These are phyloP conservation scores for Macaria notata DNA, from an alignment of 2,888 invertebrate species.

Conservation along the genomic window DNA sequence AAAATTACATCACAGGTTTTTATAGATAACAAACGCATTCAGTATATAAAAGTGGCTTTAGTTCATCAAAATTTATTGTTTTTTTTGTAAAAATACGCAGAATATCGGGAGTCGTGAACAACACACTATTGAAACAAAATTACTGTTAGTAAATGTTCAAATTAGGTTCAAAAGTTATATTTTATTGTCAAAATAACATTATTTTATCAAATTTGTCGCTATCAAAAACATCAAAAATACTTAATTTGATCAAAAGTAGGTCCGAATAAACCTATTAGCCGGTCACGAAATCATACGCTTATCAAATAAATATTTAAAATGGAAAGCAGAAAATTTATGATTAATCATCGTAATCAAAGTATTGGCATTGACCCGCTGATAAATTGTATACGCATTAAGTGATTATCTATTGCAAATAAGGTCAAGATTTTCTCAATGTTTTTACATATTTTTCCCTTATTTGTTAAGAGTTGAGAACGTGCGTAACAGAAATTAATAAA, in stretches of 20 bases:
- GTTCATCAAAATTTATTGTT: too few species aligned
- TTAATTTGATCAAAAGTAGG: slow-evolving; percentile 9
- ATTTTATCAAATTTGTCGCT: too few species aligned
- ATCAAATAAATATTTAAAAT: slow-evolving; percentile 27
- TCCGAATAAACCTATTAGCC: slow-evolving; percentile 5
- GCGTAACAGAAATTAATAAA: slow-evolving; percentile 5
- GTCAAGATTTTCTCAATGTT: slow-evolving; percentile 22
- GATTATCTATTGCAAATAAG: slow-evolving; percentile 22
- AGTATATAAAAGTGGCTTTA: too few species aligned
- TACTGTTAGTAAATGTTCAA: too few species aligned
- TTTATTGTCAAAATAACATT: too few species aligned
- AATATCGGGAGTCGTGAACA: too few species aligned
- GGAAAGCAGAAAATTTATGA: slow-evolving; percentile 30
- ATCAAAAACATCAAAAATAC: too few species aligned
- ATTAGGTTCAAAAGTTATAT: too few species aligned
- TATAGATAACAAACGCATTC: too few species aligned
- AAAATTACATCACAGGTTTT: too few species aligned
- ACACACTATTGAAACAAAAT: too few species aligned
- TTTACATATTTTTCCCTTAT: slow-evolving; percentile 6
- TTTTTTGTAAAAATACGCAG: too few species aligned
- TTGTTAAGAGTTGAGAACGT: not conserved
- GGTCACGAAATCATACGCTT: slow-evolving; percentile 30
- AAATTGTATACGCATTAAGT: slow-evolving; percentile 22
- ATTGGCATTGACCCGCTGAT: slow-evolving; percentile 30
- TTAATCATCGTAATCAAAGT: slow-evolving; percentile 24